phyloP scores from a whole-genome alignment of 2,888 invertebrate species.

The Myopa testacea region DNA sequence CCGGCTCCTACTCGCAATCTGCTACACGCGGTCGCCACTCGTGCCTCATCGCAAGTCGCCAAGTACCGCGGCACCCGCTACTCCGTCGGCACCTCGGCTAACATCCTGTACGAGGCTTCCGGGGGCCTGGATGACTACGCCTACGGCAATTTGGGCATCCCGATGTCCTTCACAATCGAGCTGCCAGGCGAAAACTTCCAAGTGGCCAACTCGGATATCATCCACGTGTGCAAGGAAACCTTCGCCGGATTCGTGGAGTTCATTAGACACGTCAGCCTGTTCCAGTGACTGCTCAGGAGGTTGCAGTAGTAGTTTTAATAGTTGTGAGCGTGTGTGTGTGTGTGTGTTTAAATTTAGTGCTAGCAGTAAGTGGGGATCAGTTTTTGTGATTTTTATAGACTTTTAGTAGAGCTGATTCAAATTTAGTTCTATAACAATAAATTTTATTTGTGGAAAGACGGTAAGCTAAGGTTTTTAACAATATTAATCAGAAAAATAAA shows the following conservation, averaged over 20 bases:
- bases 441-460: no score
- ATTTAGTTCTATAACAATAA: no score
- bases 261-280: conserved; percentile 64
- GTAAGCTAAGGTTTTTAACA: no score
- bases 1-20: conserved; percentile 62
- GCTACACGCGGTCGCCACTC: conserved; percentile 62
- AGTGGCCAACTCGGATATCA: conserved; percentile 62
- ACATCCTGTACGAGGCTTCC: conserved; percentile 71
- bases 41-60: conserved; percentile 66
- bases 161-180: conserved; percentile 75
- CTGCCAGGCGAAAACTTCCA: conserved; percentile 73
- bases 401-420: no score
- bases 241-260: conserved; percentile 67
- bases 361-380: not conserved
- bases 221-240: conserved; percentile 67
- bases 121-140: conserved; percentile 79
- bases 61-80: conserved; percentile 68
- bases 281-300: conserved; percentile 48
- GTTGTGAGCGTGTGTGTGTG: not conserved
- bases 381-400: not conserved
- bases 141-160: conserved; percentile 71
- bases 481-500: no score
- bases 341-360: not conserved
- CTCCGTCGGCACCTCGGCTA: conserved; percentile 70
- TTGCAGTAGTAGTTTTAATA: not conserved